Conservation (phyloP, 2,113 vertebrate genomes). For the Phylloscopus trochilus region DNA sequence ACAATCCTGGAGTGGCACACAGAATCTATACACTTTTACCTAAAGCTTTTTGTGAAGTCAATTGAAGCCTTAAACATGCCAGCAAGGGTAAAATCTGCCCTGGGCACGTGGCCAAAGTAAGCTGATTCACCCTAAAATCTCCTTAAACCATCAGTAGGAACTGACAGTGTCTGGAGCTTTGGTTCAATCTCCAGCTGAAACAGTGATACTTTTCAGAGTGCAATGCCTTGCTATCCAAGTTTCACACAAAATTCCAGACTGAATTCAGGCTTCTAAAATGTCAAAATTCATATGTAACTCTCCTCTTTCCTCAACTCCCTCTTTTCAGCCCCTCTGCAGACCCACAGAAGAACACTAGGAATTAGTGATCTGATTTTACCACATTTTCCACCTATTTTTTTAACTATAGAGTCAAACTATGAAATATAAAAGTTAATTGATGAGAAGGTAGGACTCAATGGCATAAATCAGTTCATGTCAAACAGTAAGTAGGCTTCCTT, state of each 20-base stretch:
- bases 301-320: not conserved
- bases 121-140: not conserved
- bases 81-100: not conserved
- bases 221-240: not conserved
- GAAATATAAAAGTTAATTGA: not conserved
- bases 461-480: not conserved
- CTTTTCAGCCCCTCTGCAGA: not conserved
- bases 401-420: not conserved
- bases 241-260: not conserved
- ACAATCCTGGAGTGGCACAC: not conserved
- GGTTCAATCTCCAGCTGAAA: not conserved
- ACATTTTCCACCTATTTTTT: not conserved
- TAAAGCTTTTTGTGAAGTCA: not conserved
- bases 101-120: not conserved
- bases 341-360: fast-evolving
- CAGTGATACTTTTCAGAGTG: not conserved
- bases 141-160: not conserved
- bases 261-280: not conserved
- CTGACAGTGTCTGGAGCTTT: not conserved
- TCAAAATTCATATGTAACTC: not conserved
- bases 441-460: not conserved
- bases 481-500: not conserved
- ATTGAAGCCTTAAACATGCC: not conserved
- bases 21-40: not conserved
- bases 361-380: not conserved